Evolutionary conservation across 2,888 invertebrate species (phyloP), one percentile per base, ranked within the genome.

Genomic region (Coremacera marginata): DNA sequence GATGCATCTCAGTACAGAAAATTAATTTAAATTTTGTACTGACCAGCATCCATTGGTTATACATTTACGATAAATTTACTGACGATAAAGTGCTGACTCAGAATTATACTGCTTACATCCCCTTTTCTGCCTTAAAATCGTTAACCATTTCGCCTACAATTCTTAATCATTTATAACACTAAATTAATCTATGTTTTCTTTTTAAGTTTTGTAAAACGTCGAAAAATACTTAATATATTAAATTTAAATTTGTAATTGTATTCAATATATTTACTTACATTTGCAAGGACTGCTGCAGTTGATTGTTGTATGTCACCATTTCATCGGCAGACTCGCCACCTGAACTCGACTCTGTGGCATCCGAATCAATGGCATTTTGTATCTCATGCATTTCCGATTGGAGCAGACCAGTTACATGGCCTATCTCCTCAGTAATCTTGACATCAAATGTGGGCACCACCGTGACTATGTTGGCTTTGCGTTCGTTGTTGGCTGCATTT

Each of bases 261-360:
- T n/a, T n/a, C n/a, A n/a, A 31, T 31, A 4, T 8, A 8, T 55
- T 9, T 83, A 94, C 95, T 95, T 90, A 96, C 96, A 96, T 94
- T 77, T 94, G 91, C 89, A 95, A 91, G 79, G 92, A 92, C 84
- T 94, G 94, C 86, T 95, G 95, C 85, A 93, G 92, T 70, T 92
- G 91, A 90, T 95, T 95, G 88, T 93, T 95, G 90, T 94, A 95
- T 78, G 91, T 90, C 82, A 95, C 93, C 90, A 94, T 93, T 89
- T 98, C 97, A 90, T 98, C 97, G 89, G 96, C 96, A 85, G 96
- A 97, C 89, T 98, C 98, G 49, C 96, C 97, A 73, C 97, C 98
- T 19, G 97, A 97, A 86, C 97, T 97, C 79, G 96, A 96, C 19
- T 94, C 96, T 0, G 98, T 98, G 51, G 96, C 97, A 90, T 98